Percentiles rank a stretch among this genome's conserved stretches.
These are phyloP conservation scores for Platyscapa corneri DNA, from an alignment of 1,140 invertebrate genomes.

Conservation along the genomic window DNA sequence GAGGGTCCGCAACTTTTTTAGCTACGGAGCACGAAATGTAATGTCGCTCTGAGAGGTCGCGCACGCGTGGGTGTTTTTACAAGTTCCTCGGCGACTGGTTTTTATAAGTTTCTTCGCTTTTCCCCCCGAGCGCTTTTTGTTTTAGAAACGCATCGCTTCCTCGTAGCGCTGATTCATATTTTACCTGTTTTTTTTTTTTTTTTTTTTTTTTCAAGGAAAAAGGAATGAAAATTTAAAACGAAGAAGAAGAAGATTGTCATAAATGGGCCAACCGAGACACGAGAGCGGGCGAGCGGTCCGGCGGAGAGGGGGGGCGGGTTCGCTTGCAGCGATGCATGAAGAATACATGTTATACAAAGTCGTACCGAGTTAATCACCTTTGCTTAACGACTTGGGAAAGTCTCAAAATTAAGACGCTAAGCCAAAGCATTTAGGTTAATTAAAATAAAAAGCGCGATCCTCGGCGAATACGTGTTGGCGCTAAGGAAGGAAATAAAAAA, in stretches of 20 bases:
- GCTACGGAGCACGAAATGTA: background rate
- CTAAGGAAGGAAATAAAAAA: background rate
- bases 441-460: constrained; percentile 35
- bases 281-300: background rate
- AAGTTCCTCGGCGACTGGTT: background rate
- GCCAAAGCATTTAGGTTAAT: constrained; percentile 34
- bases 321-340: background rate
- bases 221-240: no score
- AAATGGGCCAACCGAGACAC: background rate
- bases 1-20: background rate
- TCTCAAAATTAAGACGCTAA: constrained; percentile 27
- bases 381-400: constrained; percentile 42
- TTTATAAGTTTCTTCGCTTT: background rate
- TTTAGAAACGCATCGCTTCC: constrained; percentile 3
- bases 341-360: background rate
- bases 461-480: no score
- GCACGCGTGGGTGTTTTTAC: constrained; percentile 1
- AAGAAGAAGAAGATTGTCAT: no score
- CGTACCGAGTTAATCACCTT: constrained; percentile 22
- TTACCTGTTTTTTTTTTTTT: no score
- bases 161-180: background rate
- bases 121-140: background rate
- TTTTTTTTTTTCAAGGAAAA: no score
- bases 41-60: background rate
- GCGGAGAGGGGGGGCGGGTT: background rate